phyloP scores from a whole-genome alignment of 2,888 invertebrate species.

The Drosophila mimica region DNA sequence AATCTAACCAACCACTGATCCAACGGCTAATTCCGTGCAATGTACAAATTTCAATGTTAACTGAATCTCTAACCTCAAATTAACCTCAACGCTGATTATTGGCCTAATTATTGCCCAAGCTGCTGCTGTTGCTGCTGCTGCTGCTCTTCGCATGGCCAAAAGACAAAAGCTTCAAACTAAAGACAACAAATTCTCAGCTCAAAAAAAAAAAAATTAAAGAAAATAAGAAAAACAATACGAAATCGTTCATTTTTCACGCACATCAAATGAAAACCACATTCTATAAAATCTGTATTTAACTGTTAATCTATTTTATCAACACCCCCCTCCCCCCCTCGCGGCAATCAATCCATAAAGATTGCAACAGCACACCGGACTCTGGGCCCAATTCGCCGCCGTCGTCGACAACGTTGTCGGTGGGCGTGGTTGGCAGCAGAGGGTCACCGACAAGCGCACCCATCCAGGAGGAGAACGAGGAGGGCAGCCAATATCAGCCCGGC shows the following conservation, averaged over 20 bases:
- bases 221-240: neutral
- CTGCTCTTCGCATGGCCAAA: neutral
- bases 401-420: conserved; percentile 84
- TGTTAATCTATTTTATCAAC: neutral
- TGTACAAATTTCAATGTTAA: conserved; percentile 11
- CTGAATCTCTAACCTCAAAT: conserved; percentile 38
- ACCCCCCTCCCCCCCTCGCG: neutral
- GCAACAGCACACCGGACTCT: conserved; percentile 89
- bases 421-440: conserved; percentile 86
- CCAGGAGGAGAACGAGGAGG: conserved; percentile 92
- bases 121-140: conserved; percentile 6
- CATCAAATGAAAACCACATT: neutral
- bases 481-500: conserved; percentile 87
- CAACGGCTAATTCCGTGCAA: conserved; percentile 10
- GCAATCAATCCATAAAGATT: conserved; percentile 82
- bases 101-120: conserved; percentile 11
- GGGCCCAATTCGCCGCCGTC: conserved; percentile 92
- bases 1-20: conserved; percentile 23
- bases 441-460: conserved; percentile 90
- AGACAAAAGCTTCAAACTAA: neutral
- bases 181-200: neutral
- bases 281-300: neutral
- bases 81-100: conserved; percentile 18
- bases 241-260: neutral
- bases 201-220: neutral